Evolutionary conservation across 2,888 invertebrate genomes (phyloP).

Genomic region (Caenorhabditis drosophilae): DNA sequence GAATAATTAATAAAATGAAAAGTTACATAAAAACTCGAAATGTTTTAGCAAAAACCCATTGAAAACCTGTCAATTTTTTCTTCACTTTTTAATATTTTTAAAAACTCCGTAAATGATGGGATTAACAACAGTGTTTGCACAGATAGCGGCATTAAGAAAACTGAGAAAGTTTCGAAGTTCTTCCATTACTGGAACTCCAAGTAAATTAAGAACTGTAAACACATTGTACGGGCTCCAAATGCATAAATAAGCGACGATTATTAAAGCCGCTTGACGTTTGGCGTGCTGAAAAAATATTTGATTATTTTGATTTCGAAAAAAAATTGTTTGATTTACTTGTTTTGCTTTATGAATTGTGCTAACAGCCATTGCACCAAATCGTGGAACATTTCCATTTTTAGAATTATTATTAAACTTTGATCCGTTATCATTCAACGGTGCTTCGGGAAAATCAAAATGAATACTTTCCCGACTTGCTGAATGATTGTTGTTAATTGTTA

Average conservation of each 20-base stretch:
- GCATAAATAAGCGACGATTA: constrained; percentile 59
- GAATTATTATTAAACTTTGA: too few relatives aligned
- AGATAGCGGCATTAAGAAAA: constrained; percentile 61
- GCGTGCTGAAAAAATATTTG: constrained; percentile 37
- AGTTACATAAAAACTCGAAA: too few relatives aligned
- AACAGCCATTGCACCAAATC: constrained; percentile 54
- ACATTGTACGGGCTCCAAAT: constrained; percentile 66
- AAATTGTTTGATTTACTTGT: constrained; percentile 41
- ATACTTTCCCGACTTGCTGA: too few relatives aligned
- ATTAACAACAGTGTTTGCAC: constrained; percentile 61
- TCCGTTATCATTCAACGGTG: too few relatives aligned
- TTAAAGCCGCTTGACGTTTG: constrained; percentile 46
- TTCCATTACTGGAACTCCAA: constrained; percentile 30
- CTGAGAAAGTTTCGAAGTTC: constrained; percentile 24
- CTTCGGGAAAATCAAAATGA: too few relatives aligned
- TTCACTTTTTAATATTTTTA: constrained; percentile 3
- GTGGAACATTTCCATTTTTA: constrained; percentile 13
- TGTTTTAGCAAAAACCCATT: too few relatives aligned
- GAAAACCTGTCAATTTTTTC: too few relatives aligned
- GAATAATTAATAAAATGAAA: too few relatives aligned
- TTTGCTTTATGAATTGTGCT: constrained; percentile 57
- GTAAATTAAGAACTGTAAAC: constrained; percentile 48
- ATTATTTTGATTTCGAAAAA: constrained; percentile 1
- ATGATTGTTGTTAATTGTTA: too few relatives aligned
- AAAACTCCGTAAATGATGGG: constrained; percentile 62